Evolutionary conservation across 92 coral and sea anemone species (phyloP), one percentile per base, ranked within the genome.

Genomic region (Ricordea florida): DNA sequence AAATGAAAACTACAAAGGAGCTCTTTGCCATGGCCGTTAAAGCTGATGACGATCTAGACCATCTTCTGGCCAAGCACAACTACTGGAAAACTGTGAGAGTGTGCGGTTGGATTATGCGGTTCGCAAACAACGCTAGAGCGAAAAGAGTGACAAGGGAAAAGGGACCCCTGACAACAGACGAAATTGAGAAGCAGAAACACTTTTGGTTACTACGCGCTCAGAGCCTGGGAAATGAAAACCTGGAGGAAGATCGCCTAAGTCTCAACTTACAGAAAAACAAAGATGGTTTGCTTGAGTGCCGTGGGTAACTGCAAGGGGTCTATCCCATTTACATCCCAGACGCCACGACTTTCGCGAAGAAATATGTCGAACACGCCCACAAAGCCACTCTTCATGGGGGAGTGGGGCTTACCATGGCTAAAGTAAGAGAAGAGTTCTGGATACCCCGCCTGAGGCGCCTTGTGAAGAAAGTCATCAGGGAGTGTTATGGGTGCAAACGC

Each of bases 11-110:
- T 43, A 72, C 74, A 56, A 78, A 71, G 68, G 75, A 88, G 50
- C 33, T 84, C 22, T 78, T 88, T 46, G 83, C 93, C 47, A 61
- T 79, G 33, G 90, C 93, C 46, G 84, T 84, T 16, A 66, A 45
- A 72, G 65, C 59, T 22, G 61, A 73, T 28, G 80, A 76, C 48
- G 64, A 74, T 22, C 46, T 69, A 27, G 74, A 73, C 44, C 23
- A 72, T 10, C 81, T 72, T 11, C 74, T 81, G 10, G 43, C 47
- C 63, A 81, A 81, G 41, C 22, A 2, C 50, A 40, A 28, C 45
- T 69, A 56, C 57, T 69, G 70, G 80, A 13, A 14, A 21, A 62
- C 83, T 3, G 44, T 76, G 43, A 17, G 66, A 38, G 83, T 56
- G 55, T 63, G 78, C 67, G 78, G 65, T 4, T 76, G 66, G 71